Evolutionary conservation across 2,113 vertebrate species (phyloP).

Genomic region (Equus quagga): DNA sequence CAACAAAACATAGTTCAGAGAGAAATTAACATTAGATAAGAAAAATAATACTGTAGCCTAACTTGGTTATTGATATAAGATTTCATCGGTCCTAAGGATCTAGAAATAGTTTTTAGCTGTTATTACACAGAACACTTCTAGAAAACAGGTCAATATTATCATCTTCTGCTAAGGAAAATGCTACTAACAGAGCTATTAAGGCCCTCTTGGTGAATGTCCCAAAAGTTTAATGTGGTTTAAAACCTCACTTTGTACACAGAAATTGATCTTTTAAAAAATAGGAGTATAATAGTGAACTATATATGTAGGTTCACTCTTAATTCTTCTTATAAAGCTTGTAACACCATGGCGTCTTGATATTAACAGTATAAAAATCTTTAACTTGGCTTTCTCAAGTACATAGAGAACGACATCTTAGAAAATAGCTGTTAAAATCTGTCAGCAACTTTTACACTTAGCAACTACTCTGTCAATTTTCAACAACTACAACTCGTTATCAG

Average conservation of each 20-base stretch:
- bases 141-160: background rate
- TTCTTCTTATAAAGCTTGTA: background rate
- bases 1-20: background rate
- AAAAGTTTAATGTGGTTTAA: background rate
- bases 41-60: slow-evolving; percentile 4
- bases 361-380: slow-evolving; percentile 24
- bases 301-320: background rate
- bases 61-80: background rate
- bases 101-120: background rate
- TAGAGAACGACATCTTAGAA: background rate
- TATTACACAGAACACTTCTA: background rate
- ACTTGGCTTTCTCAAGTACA: background rate
- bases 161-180: background rate
- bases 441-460: slow-evolving; percentile 5
- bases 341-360: slow-evolving; percentile 9
- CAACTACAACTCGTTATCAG: background rate
- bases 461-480: background rate
- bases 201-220: background rate
- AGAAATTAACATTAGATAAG: background rate
- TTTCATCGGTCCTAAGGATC: background rate
- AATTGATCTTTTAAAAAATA: slow-evolving; percentile 5
- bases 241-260: background rate
- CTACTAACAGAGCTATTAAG: background rate
- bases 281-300: background rate
- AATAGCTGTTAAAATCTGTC: slow-evolving; percentile 51